Evolutionary conservation across 2,113 vertebrate genomes (phyloP), one percentile per base, ranked within the genome.

Genomic region (Aptenodytes patagonicus): DNA sequence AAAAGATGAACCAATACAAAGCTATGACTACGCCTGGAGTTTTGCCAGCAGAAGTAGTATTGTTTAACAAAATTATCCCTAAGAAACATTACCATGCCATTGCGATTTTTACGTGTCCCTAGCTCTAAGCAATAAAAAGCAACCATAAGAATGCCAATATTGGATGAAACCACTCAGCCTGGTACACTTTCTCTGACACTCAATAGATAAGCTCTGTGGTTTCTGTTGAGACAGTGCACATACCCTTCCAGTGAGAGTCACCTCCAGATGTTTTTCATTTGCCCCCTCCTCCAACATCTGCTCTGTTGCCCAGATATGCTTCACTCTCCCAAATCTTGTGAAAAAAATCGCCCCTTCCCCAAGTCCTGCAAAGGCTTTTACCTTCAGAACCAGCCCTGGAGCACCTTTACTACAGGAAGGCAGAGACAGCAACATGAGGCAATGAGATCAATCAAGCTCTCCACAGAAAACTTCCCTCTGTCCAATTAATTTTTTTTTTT

Each of bases 201-300:
- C 58, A 54, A 2, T 0, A 87, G 91, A 89, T 78, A 88, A 88
- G 42, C 29, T 65, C 60, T 58, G 70, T 52, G 83, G 58, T 88
- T 95, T 92, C 75, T 58, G 40, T 8, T 29, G 52, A 72, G 71
- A 51, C 21, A 61, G 9, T 14, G 12, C 71, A 69, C 66, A 68
- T 55, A 79, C 31, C 32, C 94, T 64, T 79, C 66, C 57, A 85
- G 47, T 31, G 44, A 92, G 70, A 97, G 90, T 19, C 76, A 61
- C 46, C 57, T 93, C 88, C 94, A 97, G 90, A 88, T 95, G 92
- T 55, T 93, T 90, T 57, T 61, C 28, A 95, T 91, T 92, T 92
- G 55, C 83, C 42, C 55, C 60, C 42, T 92, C 55, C 93, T 78
- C 83, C 89, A 95, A 11, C 51, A 87, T 58, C 85, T 83, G 60